These are phyloP conservation scores for Lasioglossum albipes DNA, from an alignment of 1,140 invertebrate species.

Conservation along the genomic window DNA sequence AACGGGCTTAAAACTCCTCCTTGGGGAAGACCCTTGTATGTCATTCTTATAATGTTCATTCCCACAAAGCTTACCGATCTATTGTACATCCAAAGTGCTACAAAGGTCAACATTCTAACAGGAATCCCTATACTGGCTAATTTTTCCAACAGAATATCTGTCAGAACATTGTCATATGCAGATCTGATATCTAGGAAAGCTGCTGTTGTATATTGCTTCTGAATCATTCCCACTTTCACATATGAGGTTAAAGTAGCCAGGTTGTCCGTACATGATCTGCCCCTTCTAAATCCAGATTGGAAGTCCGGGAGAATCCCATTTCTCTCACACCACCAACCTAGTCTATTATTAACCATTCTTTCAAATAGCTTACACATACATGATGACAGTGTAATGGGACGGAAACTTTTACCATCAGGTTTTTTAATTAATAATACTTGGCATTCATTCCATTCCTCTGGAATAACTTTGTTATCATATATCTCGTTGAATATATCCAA, in stretches of 20 bases:
- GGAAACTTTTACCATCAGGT: neutral
- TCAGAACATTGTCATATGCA: neutral
- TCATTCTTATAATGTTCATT: no score
- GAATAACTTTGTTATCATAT: neutral
- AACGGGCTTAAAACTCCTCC: no score
- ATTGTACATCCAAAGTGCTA: neutral
- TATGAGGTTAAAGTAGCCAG: neutral
- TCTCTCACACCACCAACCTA: constrained; percentile 6
- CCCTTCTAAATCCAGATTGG: constrained; percentile 6
- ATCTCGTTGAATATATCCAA: neutral
- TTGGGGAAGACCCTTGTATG: no score
- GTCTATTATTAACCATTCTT: neutral
- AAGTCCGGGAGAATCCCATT: neutral
- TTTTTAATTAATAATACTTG: neutral
- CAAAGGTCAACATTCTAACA: neutral
- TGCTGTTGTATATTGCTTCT: neutral
- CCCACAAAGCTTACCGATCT: neutral
- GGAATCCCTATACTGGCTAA: neutral
- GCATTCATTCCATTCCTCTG: neutral
- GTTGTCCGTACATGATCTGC: constrained; percentile 4
- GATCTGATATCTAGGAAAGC: neutral
- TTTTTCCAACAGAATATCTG: neutral
- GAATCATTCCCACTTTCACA: neutral
- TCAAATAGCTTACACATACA: neutral
- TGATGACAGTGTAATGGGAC: neutral